Percentiles rank a stretch among this genome's conserved stretches.
phyloP scores from a whole-genome alignment of 2,797 vertebrate species.

The Phrynocephalus vlangalii region DNA sequence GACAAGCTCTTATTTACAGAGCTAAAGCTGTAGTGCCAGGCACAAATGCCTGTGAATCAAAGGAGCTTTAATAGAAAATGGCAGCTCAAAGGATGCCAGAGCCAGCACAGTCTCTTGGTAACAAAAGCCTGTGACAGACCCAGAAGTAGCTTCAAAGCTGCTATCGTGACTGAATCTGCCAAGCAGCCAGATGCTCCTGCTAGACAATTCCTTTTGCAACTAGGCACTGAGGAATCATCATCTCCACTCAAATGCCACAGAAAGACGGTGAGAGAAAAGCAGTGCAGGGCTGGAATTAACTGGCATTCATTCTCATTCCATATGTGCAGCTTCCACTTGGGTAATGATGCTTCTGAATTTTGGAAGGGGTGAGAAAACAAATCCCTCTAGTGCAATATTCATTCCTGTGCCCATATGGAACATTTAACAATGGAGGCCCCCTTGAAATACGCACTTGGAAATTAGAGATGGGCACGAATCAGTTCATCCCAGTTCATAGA shows the following conservation, averaged over 20 bases:
- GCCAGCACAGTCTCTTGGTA: constrained; percentile 70
- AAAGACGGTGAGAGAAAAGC: constrained; percentile 39
- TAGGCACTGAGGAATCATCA: constrained; percentile 62
- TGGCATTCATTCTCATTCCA: background rate
- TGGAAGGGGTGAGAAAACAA: background rate
- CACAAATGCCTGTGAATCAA: constrained; percentile 55
- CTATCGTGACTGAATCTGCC: constrained; percentile 67
- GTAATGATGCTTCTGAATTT: background rate
- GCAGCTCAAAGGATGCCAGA: constrained; percentile 66
- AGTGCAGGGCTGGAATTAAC: constrained; percentile 11
- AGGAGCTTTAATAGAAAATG: constrained; percentile 64
- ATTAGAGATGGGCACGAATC: too few relatives aligned
- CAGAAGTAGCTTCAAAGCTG: constrained; percentile 77
- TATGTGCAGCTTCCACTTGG: background rate
- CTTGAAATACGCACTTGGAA: background rate
- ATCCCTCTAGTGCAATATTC: background rate
- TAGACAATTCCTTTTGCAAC: constrained; percentile 69
- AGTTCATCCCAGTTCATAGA: too few relatives aligned
- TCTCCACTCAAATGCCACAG: constrained; percentile 62
- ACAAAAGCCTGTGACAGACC: constrained; percentile 68
- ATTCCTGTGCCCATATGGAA: background rate
- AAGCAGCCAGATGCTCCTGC: constrained; percentile 77
- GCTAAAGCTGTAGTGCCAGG: constrained; percentile 36
- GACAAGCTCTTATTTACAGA: constrained; percentile 27
- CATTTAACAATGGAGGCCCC: background rate